Evolutionary conservation across 1,140 invertebrate species (phyloP), one percentile per base, ranked within the genome.

Genomic region (Liolophura sinensis): DNA sequence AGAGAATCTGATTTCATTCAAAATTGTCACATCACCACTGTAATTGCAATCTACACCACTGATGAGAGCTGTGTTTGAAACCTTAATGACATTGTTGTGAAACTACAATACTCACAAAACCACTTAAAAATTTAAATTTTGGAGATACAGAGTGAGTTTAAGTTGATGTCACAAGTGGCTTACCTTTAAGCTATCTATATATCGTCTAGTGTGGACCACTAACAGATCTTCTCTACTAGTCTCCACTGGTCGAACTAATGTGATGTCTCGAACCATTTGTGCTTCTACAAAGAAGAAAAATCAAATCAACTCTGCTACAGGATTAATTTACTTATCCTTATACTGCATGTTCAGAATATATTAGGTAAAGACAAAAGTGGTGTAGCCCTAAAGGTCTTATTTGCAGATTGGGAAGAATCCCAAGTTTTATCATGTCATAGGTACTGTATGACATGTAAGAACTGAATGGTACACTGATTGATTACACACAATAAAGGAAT

Each of bases 121-220:
- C 12, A 49, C 69, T 64, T 72, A 5, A n/a, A 61, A 49, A 40
- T 40, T 40, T 40, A 5, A 40, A 40, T 40, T 40, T 40, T 40
- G 31, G 31, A 40, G 9, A 5, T 40, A 40, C 31, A 40, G 3
- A 40, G 31, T 5, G 3, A 40, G 31, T 5, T 40, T 40, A 40
- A 40, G 31, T 40, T 40, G 31, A 5, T 5, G 31, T 40, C 31
- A 40, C 3, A 40, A 40, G 3, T 40, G 31, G 31, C 31, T 49
- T 71, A 83, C 82, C 74, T 82, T 77, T 22, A 88, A 68, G 65
- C 89, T 90, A 65, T 88, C 88, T 9, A 95, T 82, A 84, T 94
- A 94, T 66, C 86, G 85, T 70, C 87, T 85, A 20, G 90, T 87
- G 81, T 94, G 92, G 20, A 93, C 91, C 50, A 90, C 76, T 4